phyloP scores from a whole-genome alignment of 2,113 vertebrate genomes.

The Tragelaphus scriptus region DNA sequence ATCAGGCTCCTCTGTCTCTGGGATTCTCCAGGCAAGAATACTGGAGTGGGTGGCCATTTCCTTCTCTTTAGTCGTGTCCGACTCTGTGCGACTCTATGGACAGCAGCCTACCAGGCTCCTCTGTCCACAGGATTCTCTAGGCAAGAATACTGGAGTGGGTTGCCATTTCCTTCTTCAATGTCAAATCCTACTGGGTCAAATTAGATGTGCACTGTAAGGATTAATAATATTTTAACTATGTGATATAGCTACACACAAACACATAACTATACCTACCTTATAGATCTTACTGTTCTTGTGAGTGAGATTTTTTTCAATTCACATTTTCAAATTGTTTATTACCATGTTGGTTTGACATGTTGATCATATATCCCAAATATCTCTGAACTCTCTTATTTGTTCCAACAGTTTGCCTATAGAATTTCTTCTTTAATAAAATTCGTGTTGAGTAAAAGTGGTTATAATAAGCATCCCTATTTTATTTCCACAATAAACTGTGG shows the following conservation, averaged over 20 bases:
- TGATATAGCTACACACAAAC: background rate
- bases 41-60: no score
- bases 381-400: background rate
- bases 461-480: background rate
- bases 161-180: no score
- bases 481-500: background rate
- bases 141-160: no score
- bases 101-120: no score
- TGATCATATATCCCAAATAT: background rate
- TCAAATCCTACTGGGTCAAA: background rate
- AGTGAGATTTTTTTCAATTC: constrained; percentile 2
- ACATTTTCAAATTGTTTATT: constrained; percentile 18
- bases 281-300: constrained; percentile 13
- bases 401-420: background rate
- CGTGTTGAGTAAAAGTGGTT: background rate
- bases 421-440: background rate
- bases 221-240: background rate
- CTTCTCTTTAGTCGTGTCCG: no score
- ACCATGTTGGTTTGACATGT: background rate
- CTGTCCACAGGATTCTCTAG: no score
- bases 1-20: no score
- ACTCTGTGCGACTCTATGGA: no score
- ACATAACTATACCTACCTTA: background rate
- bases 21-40: no score
- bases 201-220: background rate